Base-by-base conservation (phyloP, 2,113 vertebrate species). In the Brachyistius frenatus region DNA sequence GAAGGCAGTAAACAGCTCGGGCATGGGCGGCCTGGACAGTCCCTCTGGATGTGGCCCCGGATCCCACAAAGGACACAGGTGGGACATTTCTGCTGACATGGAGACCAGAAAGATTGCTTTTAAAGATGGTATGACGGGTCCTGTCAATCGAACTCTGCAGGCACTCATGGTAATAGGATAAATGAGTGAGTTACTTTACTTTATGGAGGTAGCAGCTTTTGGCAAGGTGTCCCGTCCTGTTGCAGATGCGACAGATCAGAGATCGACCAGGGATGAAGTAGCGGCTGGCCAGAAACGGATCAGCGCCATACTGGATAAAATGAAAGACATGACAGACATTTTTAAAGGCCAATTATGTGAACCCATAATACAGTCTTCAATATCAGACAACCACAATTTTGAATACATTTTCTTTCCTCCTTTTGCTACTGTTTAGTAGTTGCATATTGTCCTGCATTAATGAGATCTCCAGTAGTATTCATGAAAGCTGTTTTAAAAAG, bases 61-160 rank as follows among this genome's bases (percentile, higher is more conserved):
- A 83, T 80, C 39, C 92, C 91, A 81, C 93, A 93, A 23, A 93
- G 86, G 39, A 91, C 46, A 82, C 92, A 93, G 11, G 53, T 80
- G 47, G 81, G 71, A 46, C 36, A 63, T 63, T 87, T 93, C 90
- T 93, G 78, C 49, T 14, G 37, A 57, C 4, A 73, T 7, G 66
- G 4, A 81, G 36, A 73, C 14, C 10, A 57, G 57, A 44, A 68
- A 74, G 11, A 2, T 0, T 6, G 50, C 41, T 33, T 37, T 6
- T 1, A 56, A n/a, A 0, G 3, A 9, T 30, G 7, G 52, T 31
- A 44, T 10, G 16, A 23, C 55, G 36, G 52, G 1, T 55, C 5
- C 23, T 67, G 11, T 5, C 0, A 5, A 15, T 65, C 7, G 44
- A 5, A 7, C 33, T 65, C 37, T 74, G 16, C 10, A 56, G 30